Conservation (phyloP, 1,140 invertebrate genomes). For the Camponotus pennsylvanicus region DNA sequence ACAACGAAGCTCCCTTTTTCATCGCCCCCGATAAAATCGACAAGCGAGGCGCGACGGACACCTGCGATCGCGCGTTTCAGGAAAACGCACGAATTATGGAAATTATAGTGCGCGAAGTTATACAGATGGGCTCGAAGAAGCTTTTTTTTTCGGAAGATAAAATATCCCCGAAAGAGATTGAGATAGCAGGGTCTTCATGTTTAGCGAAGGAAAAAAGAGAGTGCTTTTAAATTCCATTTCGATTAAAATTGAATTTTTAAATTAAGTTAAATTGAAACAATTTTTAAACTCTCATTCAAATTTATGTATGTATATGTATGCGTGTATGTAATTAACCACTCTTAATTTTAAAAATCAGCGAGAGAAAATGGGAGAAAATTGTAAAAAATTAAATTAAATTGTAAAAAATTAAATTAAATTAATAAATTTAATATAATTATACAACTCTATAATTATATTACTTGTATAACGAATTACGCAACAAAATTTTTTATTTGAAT, state of each 20-base stretch:
- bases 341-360: not conserved
- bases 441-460: no score
- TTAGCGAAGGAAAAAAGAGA: not conserved
- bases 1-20: conserved; percentile 33
- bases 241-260: conserved; percentile 14
- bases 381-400: not conserved
- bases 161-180: not conserved
- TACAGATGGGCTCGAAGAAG: conserved; percentile 13
- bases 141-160: conserved; percentile 15
- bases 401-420: not conserved
- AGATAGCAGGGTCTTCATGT: not conserved
- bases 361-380: no score
- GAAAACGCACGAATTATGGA: conserved; percentile 55
- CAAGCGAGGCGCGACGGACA: conserved; percentile 15
- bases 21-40: conserved; percentile 25
- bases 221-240: not conserved
- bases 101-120: conserved; percentile 35
- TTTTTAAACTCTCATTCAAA: conserved; percentile 8
- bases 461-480: not conserved
- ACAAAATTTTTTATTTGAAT: not conserved
- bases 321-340: not conserved
- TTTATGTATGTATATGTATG: not conserved
- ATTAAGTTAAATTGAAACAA: not conserved
- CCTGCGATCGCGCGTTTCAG: conserved; percentile 36
- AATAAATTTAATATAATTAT: no score